Evolutionary conservation across 1,140 invertebrate genomes (phyloP).

Genomic region (Papilio polytes): DNA sequence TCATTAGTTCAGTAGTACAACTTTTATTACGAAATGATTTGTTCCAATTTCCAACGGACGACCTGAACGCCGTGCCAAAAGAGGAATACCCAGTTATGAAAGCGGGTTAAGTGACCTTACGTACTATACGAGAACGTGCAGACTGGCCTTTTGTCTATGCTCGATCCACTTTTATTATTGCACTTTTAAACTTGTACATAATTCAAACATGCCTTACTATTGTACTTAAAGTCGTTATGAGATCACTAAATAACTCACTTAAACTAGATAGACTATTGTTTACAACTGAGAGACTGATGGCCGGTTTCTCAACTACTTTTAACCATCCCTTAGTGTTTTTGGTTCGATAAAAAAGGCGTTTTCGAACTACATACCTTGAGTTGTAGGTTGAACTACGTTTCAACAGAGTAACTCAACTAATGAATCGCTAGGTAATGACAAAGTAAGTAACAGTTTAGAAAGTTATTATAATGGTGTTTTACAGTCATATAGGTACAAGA

Average conservation of each 20-base stretch:
- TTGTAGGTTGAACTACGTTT: too few relatives aligned
- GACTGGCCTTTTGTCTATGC: slow-evolving; percentile 34
- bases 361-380: too few relatives aligned
- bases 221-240: not conserved
- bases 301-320: too few relatives aligned
- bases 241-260: too few relatives aligned
- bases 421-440: too few relatives aligned
- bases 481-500: not conserved
- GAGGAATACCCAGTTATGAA: slow-evolving; percentile 32
- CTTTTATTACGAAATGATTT: slow-evolving; percentile 14
- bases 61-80: slow-evolving; percentile 32
- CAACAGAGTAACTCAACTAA: too few relatives aligned
- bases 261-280: too few relatives aligned
- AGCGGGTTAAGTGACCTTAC: slow-evolving; percentile 39
- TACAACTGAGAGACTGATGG: too few relatives aligned
- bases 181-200: slow-evolving; percentile 15
- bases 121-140: slow-evolving; percentile 1
- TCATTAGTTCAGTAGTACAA: slow-evolving; percentile 6
- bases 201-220: not conserved
- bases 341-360: too few relatives aligned
- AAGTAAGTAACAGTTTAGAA: too few relatives aligned
- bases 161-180: slow-evolving; percentile 1
- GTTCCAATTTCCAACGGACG: slow-evolving; percentile 17
- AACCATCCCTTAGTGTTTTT: too few relatives aligned
- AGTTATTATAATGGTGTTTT: too few relatives aligned